Evolutionary conservation across 2,797 vertebrate genomes (phyloP).

Genomic region (Myotis findleyi): DNA sequence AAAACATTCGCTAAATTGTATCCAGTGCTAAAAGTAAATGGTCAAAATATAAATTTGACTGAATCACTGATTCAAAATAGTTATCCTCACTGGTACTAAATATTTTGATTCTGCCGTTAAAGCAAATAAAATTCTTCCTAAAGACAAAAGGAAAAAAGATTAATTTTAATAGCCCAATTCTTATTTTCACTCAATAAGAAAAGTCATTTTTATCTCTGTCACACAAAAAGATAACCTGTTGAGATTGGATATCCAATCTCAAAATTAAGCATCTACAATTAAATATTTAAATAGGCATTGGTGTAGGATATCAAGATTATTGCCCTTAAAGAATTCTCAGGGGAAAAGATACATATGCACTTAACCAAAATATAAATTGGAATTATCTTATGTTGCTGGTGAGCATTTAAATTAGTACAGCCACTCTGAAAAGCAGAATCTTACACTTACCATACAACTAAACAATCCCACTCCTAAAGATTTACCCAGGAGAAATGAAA

Average conservation of each 20-base stretch:
- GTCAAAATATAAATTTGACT: slow-evolving; percentile 25
- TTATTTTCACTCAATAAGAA: slow-evolving; percentile 21
- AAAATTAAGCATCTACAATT: slow-evolving; percentile 2
- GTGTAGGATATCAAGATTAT: not conserved
- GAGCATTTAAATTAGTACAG: not conserved
- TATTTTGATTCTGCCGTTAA: not conserved
- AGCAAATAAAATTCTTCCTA: not conserved
- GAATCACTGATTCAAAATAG: not conserved
- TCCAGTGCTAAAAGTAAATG: slow-evolving; percentile 14
- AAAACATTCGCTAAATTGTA: slow-evolving; percentile 33
- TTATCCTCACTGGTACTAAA: not conserved
- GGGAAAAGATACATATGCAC: not conserved
- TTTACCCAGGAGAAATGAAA: slow-evolving; percentile 40
- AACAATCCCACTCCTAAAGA: not conserved
- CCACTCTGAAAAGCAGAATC: not conserved
- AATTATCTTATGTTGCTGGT: not conserved
- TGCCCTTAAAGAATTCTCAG: not conserved
- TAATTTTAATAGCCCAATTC: not conserved
- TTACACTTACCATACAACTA: not conserved
- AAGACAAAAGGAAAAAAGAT: slow-evolving; percentile 1
- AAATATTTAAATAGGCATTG: not conserved
- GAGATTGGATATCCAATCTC: not conserved
- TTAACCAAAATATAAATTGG: not conserved
- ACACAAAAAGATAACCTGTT: not conserved
- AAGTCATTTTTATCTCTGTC: not conserved